Conservation (phyloP, 2,888 invertebrate genomes). For the Apocheima hispidaria region DNA sequence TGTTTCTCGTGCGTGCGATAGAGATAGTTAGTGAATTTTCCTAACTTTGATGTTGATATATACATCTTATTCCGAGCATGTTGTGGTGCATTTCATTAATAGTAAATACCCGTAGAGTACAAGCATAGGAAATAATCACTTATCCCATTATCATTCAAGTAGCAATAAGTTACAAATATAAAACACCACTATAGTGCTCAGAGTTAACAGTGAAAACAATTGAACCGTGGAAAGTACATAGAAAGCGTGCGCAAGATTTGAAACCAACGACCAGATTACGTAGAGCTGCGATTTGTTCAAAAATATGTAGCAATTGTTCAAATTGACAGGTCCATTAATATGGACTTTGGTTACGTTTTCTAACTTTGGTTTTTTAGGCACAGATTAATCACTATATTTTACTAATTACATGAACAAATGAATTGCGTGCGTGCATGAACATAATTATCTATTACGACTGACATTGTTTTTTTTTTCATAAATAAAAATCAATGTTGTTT, state of each 20-base stretch:
- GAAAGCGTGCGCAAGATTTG: constrained; percentile 71
- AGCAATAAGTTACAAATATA: constrained; percentile 6
- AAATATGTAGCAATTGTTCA: constrained; percentile 29
- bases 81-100: no score
- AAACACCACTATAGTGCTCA: constrained; percentile 18
- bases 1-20: no score
- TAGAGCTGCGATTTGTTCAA: constrained; percentile 18
- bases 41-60: no score
- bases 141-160: background rate
- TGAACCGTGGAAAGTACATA: constrained; percentile 79
- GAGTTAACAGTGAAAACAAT: constrained; percentile 65
- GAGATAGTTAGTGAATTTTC: no score
- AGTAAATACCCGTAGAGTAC: background rate
- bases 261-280: constrained; percentile 24
- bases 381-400: background rate
- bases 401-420: no score
- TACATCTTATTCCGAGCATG: no score
- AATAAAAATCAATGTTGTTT: no score
- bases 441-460: no score
- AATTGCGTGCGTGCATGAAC: no score
- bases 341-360: constrained; percentile 19
- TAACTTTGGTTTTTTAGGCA: constrained; percentile 1
- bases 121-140: background rate
- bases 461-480: no score
- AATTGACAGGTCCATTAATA: constrained; percentile 32